Evolutionary conservation across 2,113 vertebrate genomes (phyloP).

Genomic region (Nycticryphes semicollaris): DNA sequence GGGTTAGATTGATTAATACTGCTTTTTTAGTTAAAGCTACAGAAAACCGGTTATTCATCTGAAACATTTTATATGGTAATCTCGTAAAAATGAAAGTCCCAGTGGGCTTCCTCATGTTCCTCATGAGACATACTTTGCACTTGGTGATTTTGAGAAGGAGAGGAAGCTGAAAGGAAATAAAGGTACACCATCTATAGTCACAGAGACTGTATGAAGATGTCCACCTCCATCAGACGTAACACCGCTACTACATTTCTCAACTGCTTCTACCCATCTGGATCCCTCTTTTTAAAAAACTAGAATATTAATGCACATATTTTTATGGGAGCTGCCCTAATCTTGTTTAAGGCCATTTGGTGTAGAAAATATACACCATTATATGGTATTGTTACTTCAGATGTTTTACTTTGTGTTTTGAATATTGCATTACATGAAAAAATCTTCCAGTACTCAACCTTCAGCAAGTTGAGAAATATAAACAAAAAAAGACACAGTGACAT

Average conservation of each 20-base stretch:
- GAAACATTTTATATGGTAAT: background rate
- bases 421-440: background rate
- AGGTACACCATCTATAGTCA: background rate
- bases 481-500: background rate
- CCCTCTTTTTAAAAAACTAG: background rate
- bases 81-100: background rate
- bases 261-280: background rate
- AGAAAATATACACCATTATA: background rate
- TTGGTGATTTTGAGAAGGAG: background rate
- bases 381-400: background rate
- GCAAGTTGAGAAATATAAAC: constrained; percentile 52
- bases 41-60: background rate
- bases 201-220: background rate
- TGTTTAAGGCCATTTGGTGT: background rate
- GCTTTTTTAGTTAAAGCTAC: background rate
- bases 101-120: background rate
- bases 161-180: background rate
- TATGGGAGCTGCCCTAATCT: background rate
- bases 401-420: background rate
- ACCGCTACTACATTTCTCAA: constrained; percentile 43
- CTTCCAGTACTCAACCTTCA: background rate
- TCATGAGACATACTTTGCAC: background rate
- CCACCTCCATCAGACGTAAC: background rate
- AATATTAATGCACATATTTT: background rate
- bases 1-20: background rate